Evolutionary conservation across 2,888 invertebrate genomes (phyloP), one percentile per base, ranked within the genome.

Genomic region (Muschampia plurimacula): DNA sequence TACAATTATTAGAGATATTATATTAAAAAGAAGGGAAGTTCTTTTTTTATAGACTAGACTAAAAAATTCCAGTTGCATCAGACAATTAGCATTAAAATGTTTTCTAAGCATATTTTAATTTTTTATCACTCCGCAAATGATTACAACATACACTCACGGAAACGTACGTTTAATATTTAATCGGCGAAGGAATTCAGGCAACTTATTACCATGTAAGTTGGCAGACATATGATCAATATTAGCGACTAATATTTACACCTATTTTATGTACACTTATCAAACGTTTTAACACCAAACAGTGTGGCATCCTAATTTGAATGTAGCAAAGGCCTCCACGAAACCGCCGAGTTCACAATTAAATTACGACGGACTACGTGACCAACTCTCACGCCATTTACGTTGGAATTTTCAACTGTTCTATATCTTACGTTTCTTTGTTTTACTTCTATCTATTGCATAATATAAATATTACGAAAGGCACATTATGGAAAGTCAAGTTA

Each of bases 201-300:
- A 82, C 79, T 86, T 84, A 83, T 86, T 87, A 87, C 83, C 84
- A 84, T 85, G 57, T 81, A 78, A 83, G 83, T 84, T 83, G 81
- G 84, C 88, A 89, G 90, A 89, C 90, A 86, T n/a, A n/a, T 83
- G 79, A 85, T 88, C 88, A 93, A 92, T 89, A 91, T 86, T 87
- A 80, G 83, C 80, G 71, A 77, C 82, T 76, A 88, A 89, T 91
- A 89, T 93, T 93, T 89, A 86, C 86, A 83, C 82, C 86, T 87
- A 89, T 52, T 15, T 52, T 89, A 87, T 86, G 88, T 89, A 88
- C 85, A 90, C 85, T 86, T 86, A 88, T 90, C 85, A 84, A 82
- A 85, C 86, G 84, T 90, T 92, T 92, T 91, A 90, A 89, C 90
- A 90, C 91, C 91, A 87, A 91, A 91, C 86, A 90, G 80, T 83